phyloP scores from a whole-genome alignment of 2,888 invertebrate genomes.

The Perdita meconis region DNA sequence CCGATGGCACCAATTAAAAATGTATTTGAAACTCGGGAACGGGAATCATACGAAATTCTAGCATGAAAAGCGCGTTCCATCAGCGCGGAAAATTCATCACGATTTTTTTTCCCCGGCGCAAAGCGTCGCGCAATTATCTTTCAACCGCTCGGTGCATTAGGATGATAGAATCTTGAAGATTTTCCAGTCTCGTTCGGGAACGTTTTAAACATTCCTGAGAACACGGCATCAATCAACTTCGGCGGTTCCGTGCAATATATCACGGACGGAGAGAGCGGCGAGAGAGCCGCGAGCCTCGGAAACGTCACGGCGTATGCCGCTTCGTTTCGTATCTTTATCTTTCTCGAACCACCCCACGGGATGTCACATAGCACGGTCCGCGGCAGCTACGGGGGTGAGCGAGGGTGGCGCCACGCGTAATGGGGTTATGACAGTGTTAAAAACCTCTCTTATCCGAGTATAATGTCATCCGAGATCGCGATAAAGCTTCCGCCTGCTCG shows the following conservation, averaged over 20 bases:
- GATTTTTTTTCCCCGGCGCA: neutral
- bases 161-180: conserved; percentile 9
- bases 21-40: conserved; percentile 1
- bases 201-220: conserved; percentile 10
- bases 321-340: conserved; percentile 63
- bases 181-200: conserved; percentile 11
- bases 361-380: conserved; percentile 45
- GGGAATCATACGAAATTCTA: neutral
- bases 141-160: conserved; percentile 25
- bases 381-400: conserved; percentile 20
- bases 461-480: conserved; percentile 69
- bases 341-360: conserved; percentile 30
- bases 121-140: conserved; percentile 17
- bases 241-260: conserved; percentile 30
- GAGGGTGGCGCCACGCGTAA: conserved; percentile 66
- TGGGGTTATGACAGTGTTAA: conserved; percentile 73
- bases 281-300: conserved; percentile 36
- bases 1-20: conserved; percentile 5
- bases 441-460: conserved; percentile 71
- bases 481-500: conserved; percentile 63
- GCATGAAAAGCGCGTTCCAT: neutral
- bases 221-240: conserved; percentile 50
- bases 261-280: conserved; percentile 15
- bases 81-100: neutral
- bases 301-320: conserved; percentile 32